Evolutionary conservation across 1,140 invertebrate species (phyloP).

Genomic region (Saccostrea glomerata): DNA sequence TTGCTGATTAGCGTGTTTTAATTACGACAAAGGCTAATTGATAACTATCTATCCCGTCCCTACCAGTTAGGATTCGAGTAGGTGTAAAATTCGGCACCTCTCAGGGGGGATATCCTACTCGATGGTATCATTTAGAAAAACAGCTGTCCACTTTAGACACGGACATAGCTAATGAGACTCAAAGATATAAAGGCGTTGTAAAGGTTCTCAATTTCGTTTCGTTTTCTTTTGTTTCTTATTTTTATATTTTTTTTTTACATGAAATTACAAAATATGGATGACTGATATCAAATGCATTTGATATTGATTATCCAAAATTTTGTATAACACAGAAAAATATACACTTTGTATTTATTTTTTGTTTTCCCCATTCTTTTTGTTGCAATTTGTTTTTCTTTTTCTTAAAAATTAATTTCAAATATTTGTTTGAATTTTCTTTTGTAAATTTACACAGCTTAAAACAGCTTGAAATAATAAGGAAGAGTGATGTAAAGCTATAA

Average conservation of each 20-base stretch:
- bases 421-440: background rate
- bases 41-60: background rate
- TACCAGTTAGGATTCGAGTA: background rate
- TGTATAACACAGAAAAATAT: background rate
- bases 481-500: constrained; percentile 16
- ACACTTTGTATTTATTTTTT: background rate
- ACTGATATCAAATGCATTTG: background rate
- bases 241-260: background rate
- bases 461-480: background rate
- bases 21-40: constrained; percentile 15
- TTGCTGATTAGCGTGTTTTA: background rate
- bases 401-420: background rate
- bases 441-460: background rate
- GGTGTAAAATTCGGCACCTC: constrained; percentile 21
- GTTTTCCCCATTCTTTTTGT: background rate
- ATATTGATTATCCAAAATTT: background rate
- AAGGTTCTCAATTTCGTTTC: background rate
- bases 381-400: background rate
- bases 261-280: background rate
- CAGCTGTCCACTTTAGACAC: constrained; percentile 13
- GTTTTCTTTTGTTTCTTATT: background rate
- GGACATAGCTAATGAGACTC: background rate
- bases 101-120: background rate
- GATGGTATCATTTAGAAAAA: constrained; percentile 1
- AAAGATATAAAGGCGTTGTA: background rate